Conservation (phyloP, 1,140 invertebrate species). For the Philotrypesis tridentata region DNA sequence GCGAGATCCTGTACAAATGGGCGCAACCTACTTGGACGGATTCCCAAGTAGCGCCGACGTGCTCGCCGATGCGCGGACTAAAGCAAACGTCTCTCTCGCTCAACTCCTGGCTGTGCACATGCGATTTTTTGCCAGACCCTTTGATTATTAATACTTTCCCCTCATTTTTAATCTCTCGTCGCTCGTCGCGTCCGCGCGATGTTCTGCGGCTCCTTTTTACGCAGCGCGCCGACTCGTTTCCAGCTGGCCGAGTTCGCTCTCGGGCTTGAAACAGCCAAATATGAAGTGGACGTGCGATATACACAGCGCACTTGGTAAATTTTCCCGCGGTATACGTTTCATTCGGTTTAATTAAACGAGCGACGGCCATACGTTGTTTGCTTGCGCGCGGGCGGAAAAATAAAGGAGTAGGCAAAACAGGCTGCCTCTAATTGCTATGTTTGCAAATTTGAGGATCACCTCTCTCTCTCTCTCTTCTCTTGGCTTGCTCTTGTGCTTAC, state of each 20-base stretch:
- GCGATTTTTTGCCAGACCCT: neutral
- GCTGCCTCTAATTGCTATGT: conserved; percentile 8
- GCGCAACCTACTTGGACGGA: conserved; percentile 63
- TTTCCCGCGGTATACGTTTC: neutral
- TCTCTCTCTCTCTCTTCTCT: neutral
- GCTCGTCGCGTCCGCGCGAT: neutral
- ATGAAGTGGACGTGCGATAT: too few relatives aligned
- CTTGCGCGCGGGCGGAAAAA: neutral
- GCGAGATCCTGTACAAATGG: conserved; percentile 55
- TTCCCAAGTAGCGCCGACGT: conserved; percentile 59
- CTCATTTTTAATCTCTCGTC: neutral
- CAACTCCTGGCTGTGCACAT: neutral
- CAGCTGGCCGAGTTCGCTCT: neutral
- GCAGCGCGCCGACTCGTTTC: neutral
- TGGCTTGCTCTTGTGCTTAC: too few relatives aligned
- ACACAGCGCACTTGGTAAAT: too few relatives aligned
- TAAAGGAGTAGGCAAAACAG: neutral
- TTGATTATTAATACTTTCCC: neutral
- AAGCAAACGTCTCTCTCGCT: conserved; percentile 37
- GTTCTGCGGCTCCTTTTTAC: too few relatives aligned
- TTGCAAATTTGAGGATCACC: conserved; percentile 35
- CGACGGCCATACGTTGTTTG: too few relatives aligned
- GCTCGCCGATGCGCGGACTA: conserved; percentile 18
- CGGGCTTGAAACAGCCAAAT: too few relatives aligned
- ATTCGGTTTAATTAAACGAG: neutral